Evolutionary conservation across 2,113 vertebrate species (phyloP).

Genomic region (Lanius collurio): DNA sequence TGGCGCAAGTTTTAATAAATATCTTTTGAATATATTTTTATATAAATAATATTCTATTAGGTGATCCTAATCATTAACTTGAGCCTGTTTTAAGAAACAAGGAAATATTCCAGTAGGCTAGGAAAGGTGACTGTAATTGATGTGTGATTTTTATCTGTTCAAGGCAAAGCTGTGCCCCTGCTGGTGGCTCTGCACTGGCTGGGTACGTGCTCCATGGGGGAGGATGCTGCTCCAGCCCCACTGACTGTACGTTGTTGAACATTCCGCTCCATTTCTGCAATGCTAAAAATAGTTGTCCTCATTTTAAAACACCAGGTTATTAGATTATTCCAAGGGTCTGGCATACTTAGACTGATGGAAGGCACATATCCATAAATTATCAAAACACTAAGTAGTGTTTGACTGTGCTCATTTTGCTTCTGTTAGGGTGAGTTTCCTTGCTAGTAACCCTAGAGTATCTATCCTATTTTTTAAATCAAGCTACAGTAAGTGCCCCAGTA

Average conservation of each 20-base stretch:
- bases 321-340: slow-evolving; percentile 46
- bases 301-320: slow-evolving; percentile 38
- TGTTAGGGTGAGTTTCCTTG: slow-evolving; percentile 16
- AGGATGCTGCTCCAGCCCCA: not conserved
- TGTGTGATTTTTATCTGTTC: not conserved
- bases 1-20: not conserved
- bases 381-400: slow-evolving; percentile 35
- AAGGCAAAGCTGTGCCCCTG: not conserved
- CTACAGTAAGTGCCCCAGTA: not conserved
- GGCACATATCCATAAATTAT: slow-evolving; percentile 49
- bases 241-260: slow-evolving; percentile 17
- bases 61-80: not conserved
- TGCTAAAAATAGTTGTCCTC: slow-evolving; percentile 61
- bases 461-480: not conserved
- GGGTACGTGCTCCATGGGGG: not conserved
- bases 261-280: slow-evolving; percentile 50
- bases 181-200: not conserved
- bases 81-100: not conserved
- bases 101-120: not conserved
- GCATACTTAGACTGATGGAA: slow-evolving; percentile 17
- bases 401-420: not conserved
- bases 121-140: not conserved
- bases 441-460: not conserved
- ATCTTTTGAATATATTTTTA: not conserved
- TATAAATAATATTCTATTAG: not conserved